These are phyloP conservation scores for Petroica traversi DNA, from an alignment of 2,113 vertebrate genomes.

Conservation along the genomic window DNA sequence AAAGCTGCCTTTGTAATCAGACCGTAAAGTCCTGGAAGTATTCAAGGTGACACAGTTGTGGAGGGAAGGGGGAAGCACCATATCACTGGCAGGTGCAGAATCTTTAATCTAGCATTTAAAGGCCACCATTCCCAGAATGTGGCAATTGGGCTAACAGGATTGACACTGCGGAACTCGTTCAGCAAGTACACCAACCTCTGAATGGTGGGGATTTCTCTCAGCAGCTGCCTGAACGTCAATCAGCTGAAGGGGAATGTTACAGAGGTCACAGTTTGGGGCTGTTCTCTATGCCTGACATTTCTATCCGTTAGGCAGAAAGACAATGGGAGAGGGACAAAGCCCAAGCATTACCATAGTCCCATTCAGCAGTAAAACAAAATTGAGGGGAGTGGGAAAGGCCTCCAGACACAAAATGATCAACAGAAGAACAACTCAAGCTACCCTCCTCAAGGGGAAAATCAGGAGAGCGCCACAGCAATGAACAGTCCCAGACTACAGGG, in stretches of 20 bases:
- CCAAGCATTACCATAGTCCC: constrained; percentile 41
- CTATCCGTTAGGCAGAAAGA: constrained; percentile 51
- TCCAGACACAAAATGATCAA: constrained; percentile 48
- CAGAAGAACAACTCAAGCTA: constrained; percentile 38
- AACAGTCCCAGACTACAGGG: background rate
- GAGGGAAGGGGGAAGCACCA: background rate
- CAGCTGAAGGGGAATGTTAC: constrained; percentile 39
- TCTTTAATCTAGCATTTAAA: constrained; percentile 22
- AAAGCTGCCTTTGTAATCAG: constrained; percentile 12
- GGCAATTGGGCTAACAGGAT: constrained; percentile 51
- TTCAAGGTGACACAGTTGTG: constrained; percentile 17
- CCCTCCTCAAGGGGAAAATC: background rate
- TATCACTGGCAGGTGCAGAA: constrained; percentile 22
- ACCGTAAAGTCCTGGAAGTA: background rate
- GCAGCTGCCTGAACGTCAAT: constrained; percentile 56
- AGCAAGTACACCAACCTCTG: constrained; percentile 38
- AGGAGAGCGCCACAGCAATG: background rate
- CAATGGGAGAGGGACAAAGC: constrained; percentile 55
- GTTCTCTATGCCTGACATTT: constrained; percentile 57
- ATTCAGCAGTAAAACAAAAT: constrained; percentile 31
- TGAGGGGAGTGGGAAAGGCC: constrained; percentile 43
- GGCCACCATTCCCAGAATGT: constrained; percentile 21
- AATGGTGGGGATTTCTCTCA: constrained; percentile 54
- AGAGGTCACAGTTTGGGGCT: constrained; percentile 46
- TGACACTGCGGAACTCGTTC: constrained; percentile 28